Conservation (phyloP, 2,113 vertebrate species). For the Picathartes gymnocephalus region DNA sequence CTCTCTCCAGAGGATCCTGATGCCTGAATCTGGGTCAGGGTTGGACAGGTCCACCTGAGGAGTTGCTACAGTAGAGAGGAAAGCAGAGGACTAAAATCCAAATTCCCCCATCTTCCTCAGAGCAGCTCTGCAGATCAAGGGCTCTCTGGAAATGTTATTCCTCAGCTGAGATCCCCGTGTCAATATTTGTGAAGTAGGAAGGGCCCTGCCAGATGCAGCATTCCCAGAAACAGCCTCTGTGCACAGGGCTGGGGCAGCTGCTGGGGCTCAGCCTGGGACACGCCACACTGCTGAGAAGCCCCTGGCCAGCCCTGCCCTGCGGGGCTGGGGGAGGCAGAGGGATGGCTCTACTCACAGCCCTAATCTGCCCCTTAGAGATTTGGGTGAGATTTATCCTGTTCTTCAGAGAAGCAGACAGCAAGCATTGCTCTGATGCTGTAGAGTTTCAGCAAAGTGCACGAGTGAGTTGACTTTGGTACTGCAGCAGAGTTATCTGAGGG, state of each 20-base stretch:
- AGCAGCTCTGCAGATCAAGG: not conserved
- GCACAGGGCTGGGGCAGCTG: not conserved
- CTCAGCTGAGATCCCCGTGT: not conserved
- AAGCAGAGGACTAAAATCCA: not conserved
- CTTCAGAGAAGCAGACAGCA: not conserved
- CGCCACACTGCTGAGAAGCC: not conserved
- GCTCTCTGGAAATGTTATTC: constrained; percentile 6
- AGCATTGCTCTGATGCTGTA: fast-evolving
- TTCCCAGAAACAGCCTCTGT: not conserved
- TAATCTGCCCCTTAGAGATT: not conserved
- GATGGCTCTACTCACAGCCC: not conserved
- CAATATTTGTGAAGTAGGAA: constrained; percentile 70
- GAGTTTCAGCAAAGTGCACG: not conserved
- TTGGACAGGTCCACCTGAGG: not conserved
- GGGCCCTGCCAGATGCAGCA: not conserved
- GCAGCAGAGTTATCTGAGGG: not conserved
- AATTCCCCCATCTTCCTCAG: not conserved
- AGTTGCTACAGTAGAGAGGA: not conserved
- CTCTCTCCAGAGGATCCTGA: not conserved
- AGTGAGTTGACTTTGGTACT: not conserved
- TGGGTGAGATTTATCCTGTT: not conserved
- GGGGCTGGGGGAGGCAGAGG: not conserved
- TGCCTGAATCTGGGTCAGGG: not conserved
- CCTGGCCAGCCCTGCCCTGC: fast-evolving
- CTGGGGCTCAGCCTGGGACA: not conserved